These are phyloP conservation scores for Haemorhous mexicanus DNA, from an alignment of 2,113 vertebrate species.

Conservation along the genomic window DNA sequence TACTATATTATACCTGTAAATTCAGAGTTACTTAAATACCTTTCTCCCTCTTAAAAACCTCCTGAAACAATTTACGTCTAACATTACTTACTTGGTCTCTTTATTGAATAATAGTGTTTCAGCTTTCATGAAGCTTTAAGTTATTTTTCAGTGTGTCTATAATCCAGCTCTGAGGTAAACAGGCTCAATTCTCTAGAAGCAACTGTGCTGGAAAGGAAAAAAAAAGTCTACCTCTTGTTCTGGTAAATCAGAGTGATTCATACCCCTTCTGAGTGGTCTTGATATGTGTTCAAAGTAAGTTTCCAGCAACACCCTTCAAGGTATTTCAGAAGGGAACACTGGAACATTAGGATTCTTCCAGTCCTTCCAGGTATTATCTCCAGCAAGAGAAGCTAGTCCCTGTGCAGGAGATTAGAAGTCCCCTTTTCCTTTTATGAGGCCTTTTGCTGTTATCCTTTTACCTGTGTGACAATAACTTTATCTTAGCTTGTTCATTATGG, in stretches of 20 bases:
- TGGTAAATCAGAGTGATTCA: not conserved
- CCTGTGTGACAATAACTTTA: not conserved
- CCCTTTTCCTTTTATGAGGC: not conserved
- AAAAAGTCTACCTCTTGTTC: not conserved
- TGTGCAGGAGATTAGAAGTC: not conserved
- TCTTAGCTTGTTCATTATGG: not conserved
- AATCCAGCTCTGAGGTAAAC: not conserved
- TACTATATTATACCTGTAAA: not conserved
- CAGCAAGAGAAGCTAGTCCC: not conserved
- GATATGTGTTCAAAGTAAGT: not conserved
- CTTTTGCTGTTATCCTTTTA: not conserved
- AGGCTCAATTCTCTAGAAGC: not conserved
- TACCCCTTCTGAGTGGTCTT: not conserved
- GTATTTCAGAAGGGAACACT: not conserved
- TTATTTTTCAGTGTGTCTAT: not conserved
- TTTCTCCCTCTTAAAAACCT: not conserved
- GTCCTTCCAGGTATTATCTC: not conserved
- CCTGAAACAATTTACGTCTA: not conserved
- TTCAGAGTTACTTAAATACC: not conserved
- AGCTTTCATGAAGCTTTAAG: not conserved
- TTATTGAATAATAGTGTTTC: not conserved
- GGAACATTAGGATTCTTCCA: not conserved
- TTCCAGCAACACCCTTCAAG: not conserved
- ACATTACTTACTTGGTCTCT: not conserved
- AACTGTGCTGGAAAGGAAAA: not conserved